phyloP scores from a whole-genome alignment of 2,797 vertebrate genomes.

The Hypotaenidia philippensis region DNA sequence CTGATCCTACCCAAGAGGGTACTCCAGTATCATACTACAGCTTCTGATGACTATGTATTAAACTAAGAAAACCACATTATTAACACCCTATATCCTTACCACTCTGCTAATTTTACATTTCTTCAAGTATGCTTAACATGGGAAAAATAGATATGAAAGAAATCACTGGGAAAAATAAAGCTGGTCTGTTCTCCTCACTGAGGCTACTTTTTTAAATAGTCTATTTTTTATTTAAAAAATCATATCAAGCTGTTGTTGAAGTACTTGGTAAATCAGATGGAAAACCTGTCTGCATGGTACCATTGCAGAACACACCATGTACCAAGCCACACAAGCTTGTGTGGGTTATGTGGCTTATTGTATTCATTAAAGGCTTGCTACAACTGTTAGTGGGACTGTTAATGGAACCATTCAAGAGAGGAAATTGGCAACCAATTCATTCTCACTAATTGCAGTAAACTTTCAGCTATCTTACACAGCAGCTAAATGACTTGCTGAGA shows the following conservation, averaged over 20 bases:
- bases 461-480: background rate
- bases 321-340: background rate
- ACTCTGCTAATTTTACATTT: background rate
- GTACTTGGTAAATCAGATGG: background rate
- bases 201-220: background rate
- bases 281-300: background rate
- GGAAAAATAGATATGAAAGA: background rate
- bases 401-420: constrained; percentile 3
- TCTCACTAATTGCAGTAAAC: constrained; percentile 8
- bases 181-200: background rate
- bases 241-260: background rate
- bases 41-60: background rate
- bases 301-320: background rate
- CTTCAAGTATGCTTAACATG: background rate
- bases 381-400: background rate
- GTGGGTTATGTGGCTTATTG: background rate
- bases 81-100: background rate
- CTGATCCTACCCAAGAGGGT: background rate
- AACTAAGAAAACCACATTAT: background rate
- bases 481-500: background rate
- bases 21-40: background rate
- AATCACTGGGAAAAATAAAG: rapidly evolving
- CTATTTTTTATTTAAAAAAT: background rate
- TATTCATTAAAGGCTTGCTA: constrained; percentile 35
- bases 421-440: constrained; percentile 34